Evolutionary conservation across 2,113 vertebrate species (phyloP), one percentile per base, ranked within the genome.

Genomic region (Bambusicola thoracicus): DNA sequence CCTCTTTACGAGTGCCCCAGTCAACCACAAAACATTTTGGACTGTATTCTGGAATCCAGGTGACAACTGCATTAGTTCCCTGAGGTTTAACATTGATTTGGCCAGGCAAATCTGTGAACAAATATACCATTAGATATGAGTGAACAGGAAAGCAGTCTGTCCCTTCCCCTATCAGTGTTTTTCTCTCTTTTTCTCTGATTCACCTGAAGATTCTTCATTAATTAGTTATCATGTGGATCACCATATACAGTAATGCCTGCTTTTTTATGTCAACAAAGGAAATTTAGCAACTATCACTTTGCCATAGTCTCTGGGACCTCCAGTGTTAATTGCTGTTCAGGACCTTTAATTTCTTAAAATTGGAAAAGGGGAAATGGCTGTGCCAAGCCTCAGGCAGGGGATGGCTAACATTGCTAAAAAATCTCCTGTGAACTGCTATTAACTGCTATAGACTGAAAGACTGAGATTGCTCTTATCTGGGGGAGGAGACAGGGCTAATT

Each of bases 1-100:
- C 86, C 10, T 73, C 89, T 94, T 95, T 75, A 75, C 74, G 32
- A 46, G 91, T 95, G 51, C 96, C 94, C 96, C 96, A 97, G 78
- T 97, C 96, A 92, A 96, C 79, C 22, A 96, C 94, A 94, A 97
- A 95, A 92, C 93, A 97, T 48, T 92, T 80, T 62, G 93, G 74
- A 49, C 32, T 87, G 56, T 94, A 87, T 85, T 94, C 70, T 63
- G 96, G 95, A 87, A 81, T 90, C 96, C 96, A 97, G 15, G 93
- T 95, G 83, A 97, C 8, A 38, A 94, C 61, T 22, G 70, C 88
- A 2, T 46, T 41, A 22, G 38, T 78, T 85, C 85, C 80, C 9
- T 85, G 85, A 24, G 58, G 68, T 81, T 84, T 94, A 18, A 90
- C 68, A 19, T 72, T 91, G 68, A 97, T 93, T 86, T 89, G 87